Evolutionary conservation across 2,113 vertebrate genomes (phyloP).

Genomic region (Gorsachius goisagi): DNA sequence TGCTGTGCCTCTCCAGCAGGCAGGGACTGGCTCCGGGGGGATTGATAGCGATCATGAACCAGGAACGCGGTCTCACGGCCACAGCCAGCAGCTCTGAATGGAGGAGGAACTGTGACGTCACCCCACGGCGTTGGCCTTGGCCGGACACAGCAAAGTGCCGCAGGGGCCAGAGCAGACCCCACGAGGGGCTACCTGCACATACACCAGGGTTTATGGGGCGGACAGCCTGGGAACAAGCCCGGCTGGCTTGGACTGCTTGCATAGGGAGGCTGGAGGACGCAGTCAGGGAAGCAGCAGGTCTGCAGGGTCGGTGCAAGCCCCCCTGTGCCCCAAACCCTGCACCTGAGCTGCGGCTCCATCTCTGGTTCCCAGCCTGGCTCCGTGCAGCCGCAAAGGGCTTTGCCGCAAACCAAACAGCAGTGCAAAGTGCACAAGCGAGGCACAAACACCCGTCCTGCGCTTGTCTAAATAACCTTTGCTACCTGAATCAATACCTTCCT

Average conservation of each 20-base stretch:
- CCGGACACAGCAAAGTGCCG: neutral
- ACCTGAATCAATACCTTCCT: neutral
- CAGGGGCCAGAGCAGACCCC: neutral
- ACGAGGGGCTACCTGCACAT: neutral
- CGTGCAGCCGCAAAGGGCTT: rapidly evolving
- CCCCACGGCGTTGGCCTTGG: neutral
- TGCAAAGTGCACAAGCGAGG: neutral
- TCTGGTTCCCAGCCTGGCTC: neutral
- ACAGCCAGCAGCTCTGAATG: neutral
- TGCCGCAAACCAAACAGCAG: neutral
- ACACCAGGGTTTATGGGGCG: rapidly evolving
- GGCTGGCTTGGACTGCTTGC: rapidly evolving
- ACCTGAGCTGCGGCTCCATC: neutral
- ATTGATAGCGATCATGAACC: neutral
- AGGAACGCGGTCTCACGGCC: neutral
- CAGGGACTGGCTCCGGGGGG: neutral
- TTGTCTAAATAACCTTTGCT: slow-evolving; percentile 38
- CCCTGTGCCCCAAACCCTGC: neutral
- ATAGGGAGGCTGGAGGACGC: neutral
- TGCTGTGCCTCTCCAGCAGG: neutral
- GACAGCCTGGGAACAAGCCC: neutral
- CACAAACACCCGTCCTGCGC: neutral
- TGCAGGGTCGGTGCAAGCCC: neutral
- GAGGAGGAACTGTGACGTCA: neutral
- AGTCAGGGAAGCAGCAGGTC: neutral